Evolutionary conservation across 2,113 vertebrate genomes (phyloP).

Genomic region (Geococcyx californianus): DNA sequence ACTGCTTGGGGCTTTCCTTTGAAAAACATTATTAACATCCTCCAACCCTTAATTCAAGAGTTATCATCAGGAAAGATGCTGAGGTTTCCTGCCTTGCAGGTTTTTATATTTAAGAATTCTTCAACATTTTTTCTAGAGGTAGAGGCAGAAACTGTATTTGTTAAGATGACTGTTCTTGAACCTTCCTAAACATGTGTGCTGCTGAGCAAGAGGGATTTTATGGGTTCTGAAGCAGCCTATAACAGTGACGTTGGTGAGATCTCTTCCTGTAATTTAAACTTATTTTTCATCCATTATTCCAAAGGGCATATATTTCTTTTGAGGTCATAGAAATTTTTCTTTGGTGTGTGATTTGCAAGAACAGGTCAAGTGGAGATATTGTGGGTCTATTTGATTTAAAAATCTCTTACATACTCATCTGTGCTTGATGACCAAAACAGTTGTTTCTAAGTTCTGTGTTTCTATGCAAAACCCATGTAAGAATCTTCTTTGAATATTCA

Average conservation of each 20-base stretch:
- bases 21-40: not conserved
- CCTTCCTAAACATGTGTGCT: not conserved
- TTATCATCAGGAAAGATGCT: not conserved
- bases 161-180: not conserved
- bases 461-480: not conserved
- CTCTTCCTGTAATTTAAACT: not conserved
- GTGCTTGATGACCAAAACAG: not conserved
- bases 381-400: not conserved
- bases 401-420: not conserved
- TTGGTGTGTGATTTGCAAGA: not conserved
- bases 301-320: not conserved
- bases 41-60: not conserved
- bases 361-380: not conserved
- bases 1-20: not conserved
- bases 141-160: not conserved
- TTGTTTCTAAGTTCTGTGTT: not conserved
- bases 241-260: not conserved
- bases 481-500: not conserved
- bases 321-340: not conserved
- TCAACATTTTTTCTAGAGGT: not conserved
- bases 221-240: not conserved
- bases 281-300: not conserved
- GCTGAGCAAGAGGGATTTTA: not conserved
- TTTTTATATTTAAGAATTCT: not conserved
- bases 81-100: not conserved